A percentile compares a stretch with the other conserved stretches of the same genome.
Evolutionary conservation across 2,113 vertebrate species (phyloP).

Genomic region (Gulo gulo): DNA sequence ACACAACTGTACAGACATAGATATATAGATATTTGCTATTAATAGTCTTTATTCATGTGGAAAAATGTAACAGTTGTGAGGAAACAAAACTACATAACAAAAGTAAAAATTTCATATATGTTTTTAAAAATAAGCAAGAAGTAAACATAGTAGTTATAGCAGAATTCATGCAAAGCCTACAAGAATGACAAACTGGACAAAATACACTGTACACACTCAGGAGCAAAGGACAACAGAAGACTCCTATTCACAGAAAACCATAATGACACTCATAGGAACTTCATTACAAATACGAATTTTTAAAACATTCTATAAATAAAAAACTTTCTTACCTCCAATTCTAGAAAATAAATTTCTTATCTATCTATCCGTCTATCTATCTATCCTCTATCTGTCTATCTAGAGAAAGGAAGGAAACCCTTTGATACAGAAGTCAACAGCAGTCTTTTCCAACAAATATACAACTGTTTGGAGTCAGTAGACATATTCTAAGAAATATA

Average conservation of each 20-base stretch:
- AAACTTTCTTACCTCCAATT: constrained; percentile 47
- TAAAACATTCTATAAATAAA: constrained; percentile 56
- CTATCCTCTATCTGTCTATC: neutral
- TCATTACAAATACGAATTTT: neutral
- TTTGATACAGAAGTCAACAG: neutral
- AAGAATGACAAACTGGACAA: constrained; percentile 61
- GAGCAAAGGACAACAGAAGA: neutral
- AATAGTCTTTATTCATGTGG: constrained; percentile 81
- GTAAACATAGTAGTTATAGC: constrained; percentile 83
- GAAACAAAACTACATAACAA: constrained; percentile 90
- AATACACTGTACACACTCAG: constrained; percentile 44
- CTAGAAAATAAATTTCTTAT: constrained; percentile 45
- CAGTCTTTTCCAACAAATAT: neutral
- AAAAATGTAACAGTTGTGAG: constrained; percentile 90
- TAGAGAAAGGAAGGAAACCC: neutral
- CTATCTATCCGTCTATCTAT: too few relatives aligned
- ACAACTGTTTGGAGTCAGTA: neutral
- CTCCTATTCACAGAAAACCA: constrained; percentile 1
- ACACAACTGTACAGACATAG: neutral
- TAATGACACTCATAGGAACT: neutral
- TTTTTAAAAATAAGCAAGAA: constrained; percentile 88
- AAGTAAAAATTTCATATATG: constrained; percentile 92
- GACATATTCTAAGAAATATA: neutral
- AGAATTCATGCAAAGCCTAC: constrained; percentile 53
- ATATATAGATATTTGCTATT: constrained; percentile 17